Conservation (phyloP, 2,113 vertebrate species). For the Ornithorhynchus anatinus region DNA sequence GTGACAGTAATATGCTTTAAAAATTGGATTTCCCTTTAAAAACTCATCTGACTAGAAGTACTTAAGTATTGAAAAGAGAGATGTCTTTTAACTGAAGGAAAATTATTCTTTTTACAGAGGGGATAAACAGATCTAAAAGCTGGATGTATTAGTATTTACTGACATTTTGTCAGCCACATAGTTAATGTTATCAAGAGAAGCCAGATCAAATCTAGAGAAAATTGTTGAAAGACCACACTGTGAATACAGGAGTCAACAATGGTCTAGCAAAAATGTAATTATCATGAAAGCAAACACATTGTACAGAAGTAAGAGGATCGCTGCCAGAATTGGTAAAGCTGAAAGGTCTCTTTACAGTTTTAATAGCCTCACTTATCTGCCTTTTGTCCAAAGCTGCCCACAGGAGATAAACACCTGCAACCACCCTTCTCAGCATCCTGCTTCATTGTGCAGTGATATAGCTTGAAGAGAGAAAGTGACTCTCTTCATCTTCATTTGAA, state of each 20-base stretch:
- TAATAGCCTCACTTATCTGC: conserved; percentile 27
- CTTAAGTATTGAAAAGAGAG: too few species aligned
- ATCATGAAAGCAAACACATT: conserved; percentile 10
- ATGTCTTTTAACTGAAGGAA: background rate
- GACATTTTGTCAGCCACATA: conserved; percentile 44
- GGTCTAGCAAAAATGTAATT: conserved; percentile 17
- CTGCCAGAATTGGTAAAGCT: conserved; percentile 24
- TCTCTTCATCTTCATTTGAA: too few species aligned
- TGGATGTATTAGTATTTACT: conserved; percentile 25
- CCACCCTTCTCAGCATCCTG: conserved; percentile 17
- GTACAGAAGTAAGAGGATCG: conserved; percentile 26
- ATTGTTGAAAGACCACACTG: conserved; percentile 8
- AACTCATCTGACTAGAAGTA: too few species aligned
- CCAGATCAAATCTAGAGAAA: conserved; percentile 37
- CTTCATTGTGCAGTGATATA: conserved; percentile 26
- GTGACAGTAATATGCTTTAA: too few species aligned
- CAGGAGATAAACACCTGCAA: conserved; percentile 44
- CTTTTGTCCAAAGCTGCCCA: conserved; percentile 38
- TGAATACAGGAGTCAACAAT: conserved; percentile 25
- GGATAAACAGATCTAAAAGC: too few species aligned
- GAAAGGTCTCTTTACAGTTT: conserved; percentile 48
- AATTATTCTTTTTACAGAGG: too few species aligned
- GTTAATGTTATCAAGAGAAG: conserved; percentile 51
- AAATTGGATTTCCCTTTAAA: too few species aligned
- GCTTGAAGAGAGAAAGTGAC: conserved; percentile 25